Conservation (phyloP, 2,888 invertebrate genomes). For the Netelia virgata region DNA sequence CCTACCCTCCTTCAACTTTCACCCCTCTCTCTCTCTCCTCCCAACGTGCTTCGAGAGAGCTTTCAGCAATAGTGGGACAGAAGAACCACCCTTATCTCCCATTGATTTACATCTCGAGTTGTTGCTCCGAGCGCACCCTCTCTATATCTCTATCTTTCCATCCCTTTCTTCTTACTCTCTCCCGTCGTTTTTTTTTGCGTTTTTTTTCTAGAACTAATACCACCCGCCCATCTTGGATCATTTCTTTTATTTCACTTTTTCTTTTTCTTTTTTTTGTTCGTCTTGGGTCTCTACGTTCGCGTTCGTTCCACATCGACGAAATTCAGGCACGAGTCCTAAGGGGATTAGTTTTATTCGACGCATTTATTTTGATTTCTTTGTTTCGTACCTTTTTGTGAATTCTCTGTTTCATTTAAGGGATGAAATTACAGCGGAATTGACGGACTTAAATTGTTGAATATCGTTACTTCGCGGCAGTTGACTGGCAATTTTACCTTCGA, state of each 20-base stretch:
- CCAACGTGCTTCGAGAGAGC: slow-evolving; percentile 7
- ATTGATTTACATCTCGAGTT: slow-evolving; percentile 82
- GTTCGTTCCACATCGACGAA: slow-evolving; percentile 30
- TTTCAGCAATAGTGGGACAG: slow-evolving; percentile 55
- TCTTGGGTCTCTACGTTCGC: neutral
- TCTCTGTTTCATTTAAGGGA: no score
- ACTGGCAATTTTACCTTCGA: no score
- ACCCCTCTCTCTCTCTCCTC: slow-evolving; percentile 16
- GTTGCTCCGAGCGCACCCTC: slow-evolving; percentile 73
- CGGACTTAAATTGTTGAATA: no score
- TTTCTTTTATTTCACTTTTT: slow-evolving; percentile 59
- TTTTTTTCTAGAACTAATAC: slow-evolving; percentile 2
- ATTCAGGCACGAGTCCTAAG: neutral
- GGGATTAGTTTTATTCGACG: no score
- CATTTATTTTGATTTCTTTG: no score
- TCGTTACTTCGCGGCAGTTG: no score
- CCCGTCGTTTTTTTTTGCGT: slow-evolving; percentile 35
- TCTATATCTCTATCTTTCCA: slow-evolving; percentile 42
- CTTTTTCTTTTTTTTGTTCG: neutral
- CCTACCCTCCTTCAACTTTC: slow-evolving; percentile 18
- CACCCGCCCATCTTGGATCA: slow-evolving; percentile 13
- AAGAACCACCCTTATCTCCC: slow-evolving; percentile 79
- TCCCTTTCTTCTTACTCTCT: slow-evolving; percentile 39
- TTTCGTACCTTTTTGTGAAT: no score
- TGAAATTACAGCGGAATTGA: no score